Evolutionary conservation across 2,113 vertebrate species (phyloP), one percentile per base, ranked within the genome.

Genomic region (Petroica traversi): DNA sequence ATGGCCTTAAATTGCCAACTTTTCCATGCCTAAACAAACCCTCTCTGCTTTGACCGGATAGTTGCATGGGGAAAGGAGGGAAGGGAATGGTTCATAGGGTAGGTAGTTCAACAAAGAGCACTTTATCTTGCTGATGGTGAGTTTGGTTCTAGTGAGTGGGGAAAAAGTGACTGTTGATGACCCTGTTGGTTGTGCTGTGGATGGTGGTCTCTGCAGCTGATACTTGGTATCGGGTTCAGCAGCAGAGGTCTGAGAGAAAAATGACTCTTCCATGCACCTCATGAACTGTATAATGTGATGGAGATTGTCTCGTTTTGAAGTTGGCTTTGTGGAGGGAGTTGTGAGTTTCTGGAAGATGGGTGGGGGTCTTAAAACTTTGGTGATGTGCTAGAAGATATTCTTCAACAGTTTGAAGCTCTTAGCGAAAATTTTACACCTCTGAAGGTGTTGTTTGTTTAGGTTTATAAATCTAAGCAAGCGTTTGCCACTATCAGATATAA

Each of bases 1-100:
- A 41, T 69, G 48, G 87, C 34, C 49, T 68, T 48, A 48, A 76
- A 90, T 72, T 71, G 38, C 5, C 31, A 62, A 8, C 9, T 85
- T 85, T 91, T 91, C 45, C 26, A 45, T 68, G 29, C 36, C 66
- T 85, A 67, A 77, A 73, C 26, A 92, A 91, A 52, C 28, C 5
- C 5, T 76, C 25, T 59, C 11, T 85, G 28, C 73, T 55, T 54
- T 92, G 41, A n/a, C 43, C 29, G 41, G 45, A 10, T 71, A 68
- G n/a, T 63, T 85, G 14, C 36, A 16, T 45, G 38, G 19, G 19
- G 19, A 61, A 48, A 41, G 15, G 26, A 69, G 22, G 48, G 22
- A 75, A 41, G 31, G 31, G 31, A 11, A 7, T 75, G 33, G 43
- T 34, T 90, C 28, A 4, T 52, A 68, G 45, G 17, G 19, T 34